phyloP scores from a whole-genome alignment of 1,140 invertebrate species.

The Drosophila baimaii region DNA sequence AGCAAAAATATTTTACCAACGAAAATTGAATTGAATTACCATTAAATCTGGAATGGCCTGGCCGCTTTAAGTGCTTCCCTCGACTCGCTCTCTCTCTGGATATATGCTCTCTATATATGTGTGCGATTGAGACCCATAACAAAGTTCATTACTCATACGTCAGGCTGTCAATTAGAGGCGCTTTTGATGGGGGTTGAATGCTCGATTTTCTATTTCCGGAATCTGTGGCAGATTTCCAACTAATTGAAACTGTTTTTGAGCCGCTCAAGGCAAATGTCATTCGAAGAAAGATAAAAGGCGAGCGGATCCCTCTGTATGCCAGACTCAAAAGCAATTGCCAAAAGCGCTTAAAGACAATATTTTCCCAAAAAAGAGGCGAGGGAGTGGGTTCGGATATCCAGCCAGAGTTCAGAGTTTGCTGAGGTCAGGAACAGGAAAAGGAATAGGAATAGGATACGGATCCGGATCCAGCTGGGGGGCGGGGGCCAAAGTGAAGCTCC shows the following conservation, averaged over 20 bases:
- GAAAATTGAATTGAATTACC: constrained; percentile 19
- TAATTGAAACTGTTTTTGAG: constrained; percentile 45
- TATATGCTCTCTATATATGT: not conserved
- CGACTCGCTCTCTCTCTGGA: no score
- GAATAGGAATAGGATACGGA: constrained; percentile 15
- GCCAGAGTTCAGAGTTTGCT: constrained; percentile 61
- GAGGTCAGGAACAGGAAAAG: constrained; percentile 18
- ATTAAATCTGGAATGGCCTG: not conserved
- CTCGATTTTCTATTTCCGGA: constrained; percentile 18
- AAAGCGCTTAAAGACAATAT: constrained; percentile 60
- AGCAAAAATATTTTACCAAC: constrained; percentile 19
- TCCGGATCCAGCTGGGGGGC: constrained; percentile 1
- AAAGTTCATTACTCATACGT: constrained; percentile 40
- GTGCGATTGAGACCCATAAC: constrained; percentile 4
- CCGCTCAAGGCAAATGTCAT: constrained; percentile 25
- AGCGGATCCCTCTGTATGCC: constrained; percentile 14
- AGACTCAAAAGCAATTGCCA: constrained; percentile 33
- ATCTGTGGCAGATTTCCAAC: constrained; percentile 32
- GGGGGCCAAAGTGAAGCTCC: constrained; percentile 17
- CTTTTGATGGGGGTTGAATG: constrained; percentile 32
- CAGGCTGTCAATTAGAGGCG: constrained; percentile 40
- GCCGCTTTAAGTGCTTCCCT: constrained; percentile 16
- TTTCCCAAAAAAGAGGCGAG: constrained; percentile 22
- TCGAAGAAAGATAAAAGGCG: constrained; percentile 26
- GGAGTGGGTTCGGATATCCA: constrained; percentile 46